Base-by-base conservation (phyloP, 2,888 invertebrate genomes). In the Chalcosyrphus nemorum region DNA sequence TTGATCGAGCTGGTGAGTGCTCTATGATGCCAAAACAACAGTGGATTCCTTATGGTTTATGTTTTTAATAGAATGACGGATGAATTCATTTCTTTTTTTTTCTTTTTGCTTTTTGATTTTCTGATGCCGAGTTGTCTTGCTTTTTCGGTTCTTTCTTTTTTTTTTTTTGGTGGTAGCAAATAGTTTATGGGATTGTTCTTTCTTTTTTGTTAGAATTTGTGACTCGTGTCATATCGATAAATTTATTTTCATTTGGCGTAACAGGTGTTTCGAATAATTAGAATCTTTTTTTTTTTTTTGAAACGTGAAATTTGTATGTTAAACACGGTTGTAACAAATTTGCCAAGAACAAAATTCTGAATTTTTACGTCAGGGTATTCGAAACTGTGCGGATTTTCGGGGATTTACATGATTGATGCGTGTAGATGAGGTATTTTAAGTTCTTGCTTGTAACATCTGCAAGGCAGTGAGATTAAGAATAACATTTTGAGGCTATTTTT, bases 191-290 rank as follows among this genome's bases (percentile, higher is more conserved):
- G 27, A 71, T 72, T 61, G 41, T 63, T 63, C n/a, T 29, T 35
- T 32, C 27, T 61, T 52, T 32, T 27, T 41, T 68, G 35, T 43
- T 21, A 17, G 1, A n/a, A 54, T 19, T 45, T 66, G 19, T 76
- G 66, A 57, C 82, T 82, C 66, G 78, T 82, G 82, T 78, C 82
- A 74, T 54, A 74, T 68, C 66, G 29, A 78, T 66, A 63, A 74
- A 82, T 72, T 77, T 66, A 66, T 82, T 82, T 82, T 78, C 65
- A 32, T 71, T 56, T 78, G 45, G 38, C 54, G n/a, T 47, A 82
- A 82, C 82, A 82, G 82, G 82, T 82, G 82, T 82, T 82, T 66
- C 52, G 41, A 32, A 61, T 61, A 54, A 71, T 77, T 82, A 72
- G 72, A 78, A 66, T 78, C 68, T 68, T 66, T 66, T 66, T 66